phyloP scores from a whole-genome alignment of 1,140 invertebrate genomes.

The Uloborus diversus region DNA sequence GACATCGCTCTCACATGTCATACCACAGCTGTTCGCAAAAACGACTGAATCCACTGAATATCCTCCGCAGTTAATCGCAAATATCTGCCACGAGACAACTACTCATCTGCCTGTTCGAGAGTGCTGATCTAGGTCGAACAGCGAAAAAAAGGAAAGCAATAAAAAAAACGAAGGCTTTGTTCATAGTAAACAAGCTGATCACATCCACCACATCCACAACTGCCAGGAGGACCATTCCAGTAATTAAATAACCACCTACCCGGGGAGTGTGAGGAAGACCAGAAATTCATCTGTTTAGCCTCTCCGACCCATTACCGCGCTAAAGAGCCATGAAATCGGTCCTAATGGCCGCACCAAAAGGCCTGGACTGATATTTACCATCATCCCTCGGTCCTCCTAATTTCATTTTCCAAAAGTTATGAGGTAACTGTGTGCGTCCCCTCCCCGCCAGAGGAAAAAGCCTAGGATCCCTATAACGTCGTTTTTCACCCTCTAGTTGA shows the following conservation, averaged over 20 bases:
- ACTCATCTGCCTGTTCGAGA: too few relatives aligned
- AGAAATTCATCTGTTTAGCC: constrained; percentile 53
- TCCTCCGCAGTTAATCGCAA: too few relatives aligned
- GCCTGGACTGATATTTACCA: constrained; percentile 54
- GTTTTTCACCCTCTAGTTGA: constrained; percentile 53
- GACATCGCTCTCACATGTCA: too few relatives aligned
- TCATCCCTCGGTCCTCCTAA: constrained; percentile 35
- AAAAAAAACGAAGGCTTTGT: too few relatives aligned
- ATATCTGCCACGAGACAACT: too few relatives aligned
- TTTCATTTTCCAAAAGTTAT: constrained; percentile 54
- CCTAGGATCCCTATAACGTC: constrained; percentile 20
- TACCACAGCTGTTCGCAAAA: too few relatives aligned
- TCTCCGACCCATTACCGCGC: constrained; percentile 47
- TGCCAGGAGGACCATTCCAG: too few relatives aligned
- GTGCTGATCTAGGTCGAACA: too few relatives aligned
- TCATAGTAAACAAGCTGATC: too few relatives aligned
- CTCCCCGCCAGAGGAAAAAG: background rate
- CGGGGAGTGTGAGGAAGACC: constrained; percentile 39
- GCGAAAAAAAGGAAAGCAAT: too few relatives aligned
- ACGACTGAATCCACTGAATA: too few relatives aligned
- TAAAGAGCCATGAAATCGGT: constrained; percentile 48
- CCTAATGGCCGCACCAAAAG: constrained; percentile 51
- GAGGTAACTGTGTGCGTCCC: constrained; percentile 34
- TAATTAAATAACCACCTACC: constrained; percentile 54
- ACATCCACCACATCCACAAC: too few relatives aligned